These are phyloP conservation scores for Monoplex corrugatus DNA, from an alignment of 2,888 invertebrate genomes.

Conservation along the genomic window DNA sequence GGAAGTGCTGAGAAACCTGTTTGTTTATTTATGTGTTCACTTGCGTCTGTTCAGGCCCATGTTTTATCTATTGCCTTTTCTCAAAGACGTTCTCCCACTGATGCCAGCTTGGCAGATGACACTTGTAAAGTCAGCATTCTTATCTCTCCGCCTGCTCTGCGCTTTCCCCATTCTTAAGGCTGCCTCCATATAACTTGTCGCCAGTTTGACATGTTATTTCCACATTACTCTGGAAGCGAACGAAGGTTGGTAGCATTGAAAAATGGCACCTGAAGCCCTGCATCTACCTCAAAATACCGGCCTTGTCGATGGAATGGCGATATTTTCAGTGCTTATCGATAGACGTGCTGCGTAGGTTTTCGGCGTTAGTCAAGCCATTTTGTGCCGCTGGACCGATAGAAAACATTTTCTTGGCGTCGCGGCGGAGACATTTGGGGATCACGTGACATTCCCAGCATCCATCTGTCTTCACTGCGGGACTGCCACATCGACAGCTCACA, in stretches of 20 bases:
- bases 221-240: slow-evolving; percentile 3
- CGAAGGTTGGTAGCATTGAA: neutral
- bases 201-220: slow-evolving; percentile 19
- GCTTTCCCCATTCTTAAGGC: no score
- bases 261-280: slow-evolving; percentile 24
- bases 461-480: slow-evolving; percentile 45
- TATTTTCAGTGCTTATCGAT: slow-evolving; percentile 39
- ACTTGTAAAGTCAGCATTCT: no score
- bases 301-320: neutral
- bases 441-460: slow-evolving; percentile 38
- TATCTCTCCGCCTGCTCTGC: no score
- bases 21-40: no score
- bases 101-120: no score
- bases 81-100: no score
- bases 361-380: slow-evolving; percentile 44
- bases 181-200: no score
- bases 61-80: no score
- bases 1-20: no score
- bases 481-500: slow-evolving; percentile 6
- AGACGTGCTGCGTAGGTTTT: neutral
- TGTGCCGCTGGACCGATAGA: slow-evolving; percentile 14
- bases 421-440: slow-evolving; percentile 29
- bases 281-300: neutral
- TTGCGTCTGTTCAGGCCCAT: no score
- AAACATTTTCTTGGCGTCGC: slow-evolving; percentile 42